A percentile compares a stretch with the other conserved stretches of the same genome.
These are phyloP conservation scores for Hycleus cichorii DNA, from an alignment of 1,140 invertebrate genomes.

Conservation along the genomic window DNA sequence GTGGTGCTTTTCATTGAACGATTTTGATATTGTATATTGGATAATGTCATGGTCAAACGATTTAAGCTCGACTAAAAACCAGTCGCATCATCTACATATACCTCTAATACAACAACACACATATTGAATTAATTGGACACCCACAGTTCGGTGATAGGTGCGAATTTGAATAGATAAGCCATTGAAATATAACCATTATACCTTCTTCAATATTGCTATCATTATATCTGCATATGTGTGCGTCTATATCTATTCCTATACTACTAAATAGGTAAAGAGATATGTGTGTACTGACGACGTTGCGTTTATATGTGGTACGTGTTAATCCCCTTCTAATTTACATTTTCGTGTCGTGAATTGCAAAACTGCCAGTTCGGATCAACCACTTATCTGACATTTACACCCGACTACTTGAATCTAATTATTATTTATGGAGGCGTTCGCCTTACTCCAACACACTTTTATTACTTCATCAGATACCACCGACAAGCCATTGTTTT, in stretches of 20 bases:
- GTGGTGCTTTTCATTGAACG: conserved; percentile 9
- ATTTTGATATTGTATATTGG: too few relatives aligned
- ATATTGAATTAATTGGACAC: conserved; percentile 8
- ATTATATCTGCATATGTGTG: conserved; percentile 3
- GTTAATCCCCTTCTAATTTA: conserved; percentile 11
- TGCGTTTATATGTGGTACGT: neutral
- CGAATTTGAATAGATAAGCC: conserved; percentile 14
- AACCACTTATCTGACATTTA: conserved; percentile 24
- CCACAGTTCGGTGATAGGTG: neutral
- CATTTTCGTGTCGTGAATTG: conserved; percentile 19
- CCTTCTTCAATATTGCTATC: neutral
- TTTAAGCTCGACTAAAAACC: too few relatives aligned
- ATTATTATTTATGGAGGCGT: conserved; percentile 27
- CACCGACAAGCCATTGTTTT: conserved; percentile 9
- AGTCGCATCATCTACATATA: too few relatives aligned
- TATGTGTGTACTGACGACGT: too few relatives aligned
- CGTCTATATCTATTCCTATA: neutral
- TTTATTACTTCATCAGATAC: conserved; percentile 24
- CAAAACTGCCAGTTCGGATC: conserved; percentile 16
- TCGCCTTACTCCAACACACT: conserved; percentile 17
- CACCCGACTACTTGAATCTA: conserved; percentile 25
- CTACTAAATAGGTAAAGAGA: too few relatives aligned
- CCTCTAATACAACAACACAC: too few relatives aligned
- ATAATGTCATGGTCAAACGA: too few relatives aligned
- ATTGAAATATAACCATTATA: conserved; percentile 7